Base-by-base conservation (phyloP, 2,113 vertebrate genomes). In the Pollachius pollachius region DNA sequence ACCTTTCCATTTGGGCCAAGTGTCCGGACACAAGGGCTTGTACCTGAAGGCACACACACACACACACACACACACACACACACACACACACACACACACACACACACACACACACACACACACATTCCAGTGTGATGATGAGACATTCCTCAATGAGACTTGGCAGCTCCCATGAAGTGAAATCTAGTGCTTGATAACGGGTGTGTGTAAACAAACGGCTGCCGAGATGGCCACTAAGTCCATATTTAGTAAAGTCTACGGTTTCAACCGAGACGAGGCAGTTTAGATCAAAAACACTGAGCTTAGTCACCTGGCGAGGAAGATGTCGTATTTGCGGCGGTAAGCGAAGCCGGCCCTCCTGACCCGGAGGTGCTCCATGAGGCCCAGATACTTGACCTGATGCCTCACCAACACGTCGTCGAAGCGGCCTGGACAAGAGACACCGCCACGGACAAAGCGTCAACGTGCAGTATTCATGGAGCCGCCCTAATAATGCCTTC, bases 291-390 rank as follows among this genome's bases (percentile, higher is more conserved):
- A 23, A 23, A 23, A 41, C 37, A 6, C 37, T 41, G 37, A 41
- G 37, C 4, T 41, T 11, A 12, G 11, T 67, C 72, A 96, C 97
- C 97, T 96, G 3, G 98, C 93, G 70, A 99, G 80, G 82, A 99
- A 99, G 23, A 93, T 89, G 41, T 98, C 94, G 0, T 97, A 98
- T 83, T 94, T 96, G 52, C 96, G 91, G 0, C 97, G 92, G 78
- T 99, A 98, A 0, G 97, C 96, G 0, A 99, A 99, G n/a, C 97
- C 96, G 0, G 97, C 97, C 0, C 97, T 87, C 0, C 95, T 89
- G 78, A 99, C 97, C 65, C 95, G 84, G 70, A 99, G 83, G 76
- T 98, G 96, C 80, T 99, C 97, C 95, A 99, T 98, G 81, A 99
- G 89, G 0, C 97, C 97, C 82, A 99, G 86, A 86, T 99, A 99